Base-by-base conservation (phyloP, 1,140 invertebrate genomes). In the Aleiodes sp. region DNA sequence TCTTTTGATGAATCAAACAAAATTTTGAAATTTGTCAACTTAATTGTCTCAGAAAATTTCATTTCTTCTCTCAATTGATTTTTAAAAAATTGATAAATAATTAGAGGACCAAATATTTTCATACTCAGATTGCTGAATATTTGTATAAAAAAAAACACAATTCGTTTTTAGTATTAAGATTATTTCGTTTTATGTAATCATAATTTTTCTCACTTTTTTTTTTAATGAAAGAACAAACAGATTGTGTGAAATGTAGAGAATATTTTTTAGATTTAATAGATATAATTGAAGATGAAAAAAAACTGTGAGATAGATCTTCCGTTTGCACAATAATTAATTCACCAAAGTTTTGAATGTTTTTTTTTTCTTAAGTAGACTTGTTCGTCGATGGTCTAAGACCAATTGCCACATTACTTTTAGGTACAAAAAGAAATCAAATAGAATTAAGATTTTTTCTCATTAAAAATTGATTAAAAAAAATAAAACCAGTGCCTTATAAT, bases 401-500 rank as follows among this genome's bases (percentile, higher is more conserved):
- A 68, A 37, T 37, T 29, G 33, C 56, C 46, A 39, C 9, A 37
- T 70, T 26, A 39, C 26, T 26, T 57, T 59, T 35, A 3, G 43
- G 26, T 21, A 24, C 12, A 39, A 41, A 60, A 57, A 24, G 33
- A 28, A 61, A 8, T 1, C 16, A 8, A 41, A 14, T 52, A 43
- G 10, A 65, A 43, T 14, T n/a, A 8, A 21, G 10, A 39, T 33
- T 12, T 37, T 65, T n/a, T 26, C 31, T 29, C 21, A 46, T 29
- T 52, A 31, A 21, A 37, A n/a, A 41, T n/a, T 21, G 31, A 4
- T n/a, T 62, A n/a, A 3, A 28, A 21, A 24, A 14, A n/a, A 14
- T 28, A 26, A 7, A 65, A 77, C 21, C 43, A 71, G 78, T 80
- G 78, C 78, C 78, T 80, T 77, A 72, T 72, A 62, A 75, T 73